A percentile compares a stretch with the other conserved stretches of the same genome.
phyloP scores from a whole-genome alignment of 2,888 invertebrate genomes.

The Himalopsyche japonica region DNA sequence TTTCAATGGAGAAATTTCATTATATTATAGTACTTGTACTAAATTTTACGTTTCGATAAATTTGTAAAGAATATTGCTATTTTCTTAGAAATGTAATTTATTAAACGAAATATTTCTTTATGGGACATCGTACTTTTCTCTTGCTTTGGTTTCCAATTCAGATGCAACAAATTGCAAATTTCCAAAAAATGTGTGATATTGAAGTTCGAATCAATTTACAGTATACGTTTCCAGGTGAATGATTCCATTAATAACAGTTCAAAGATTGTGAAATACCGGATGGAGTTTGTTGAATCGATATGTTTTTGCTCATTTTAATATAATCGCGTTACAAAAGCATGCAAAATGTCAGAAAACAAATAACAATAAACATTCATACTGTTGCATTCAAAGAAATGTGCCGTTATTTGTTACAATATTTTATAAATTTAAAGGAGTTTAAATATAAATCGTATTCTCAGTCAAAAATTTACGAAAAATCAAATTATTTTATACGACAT shows the following conservation, averaged over 20 bases:
- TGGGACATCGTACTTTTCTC: background rate
- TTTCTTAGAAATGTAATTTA: background rate
- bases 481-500: no score
- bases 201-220: background rate
- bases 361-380: background rate
- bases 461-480: no score
- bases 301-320: background rate
- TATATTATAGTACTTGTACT: no score
- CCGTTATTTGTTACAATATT: background rate
- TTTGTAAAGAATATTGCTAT: background rate
- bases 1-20: no score
- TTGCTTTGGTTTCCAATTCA: background rate
- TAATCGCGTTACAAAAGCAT: background rate
- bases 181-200: background rate
- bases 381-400: background rate
- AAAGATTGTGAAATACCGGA: background rate
- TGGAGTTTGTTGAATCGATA: background rate
- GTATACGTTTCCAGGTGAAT: background rate
- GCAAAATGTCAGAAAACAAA: background rate
- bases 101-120: background rate
- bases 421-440: no score
- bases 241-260: background rate
- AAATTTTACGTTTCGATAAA: no score
- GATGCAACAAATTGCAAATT: background rate
- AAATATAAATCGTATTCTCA: no score